Evolutionary conservation across 2,113 vertebrate species (phyloP).

Genomic region (Vidua macroura): DNA sequence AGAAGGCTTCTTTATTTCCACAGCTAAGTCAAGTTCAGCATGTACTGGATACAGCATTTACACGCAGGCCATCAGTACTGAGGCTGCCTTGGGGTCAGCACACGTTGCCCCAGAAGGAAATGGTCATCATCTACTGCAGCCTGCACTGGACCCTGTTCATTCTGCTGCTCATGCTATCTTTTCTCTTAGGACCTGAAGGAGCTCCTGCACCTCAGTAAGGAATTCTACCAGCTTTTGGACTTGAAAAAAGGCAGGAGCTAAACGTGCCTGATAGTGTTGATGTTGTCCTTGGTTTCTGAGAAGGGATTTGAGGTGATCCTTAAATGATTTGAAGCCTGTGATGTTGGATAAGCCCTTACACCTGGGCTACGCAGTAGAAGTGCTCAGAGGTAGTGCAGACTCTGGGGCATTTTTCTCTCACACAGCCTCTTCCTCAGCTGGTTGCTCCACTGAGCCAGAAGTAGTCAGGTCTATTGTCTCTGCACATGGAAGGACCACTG

Average conservation of each 20-base stretch:
- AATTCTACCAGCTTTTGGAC: neutral
- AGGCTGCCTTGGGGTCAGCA: neutral
- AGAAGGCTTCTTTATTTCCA: neutral
- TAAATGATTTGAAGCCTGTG: neutral
- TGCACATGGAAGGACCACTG: accelerated
- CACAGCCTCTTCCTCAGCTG: neutral
- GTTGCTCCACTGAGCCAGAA: neutral
- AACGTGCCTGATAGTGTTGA: neutral
- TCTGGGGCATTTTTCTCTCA: neutral
- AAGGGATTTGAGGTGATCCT: neutral
- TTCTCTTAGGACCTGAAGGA: neutral
- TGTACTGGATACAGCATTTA: neutral
- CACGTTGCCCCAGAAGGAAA: neutral
- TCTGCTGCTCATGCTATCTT: neutral
- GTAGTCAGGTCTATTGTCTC: too few relatives aligned
- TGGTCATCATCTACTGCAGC: accelerated
- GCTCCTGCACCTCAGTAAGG: neutral
- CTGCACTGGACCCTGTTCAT: neutral
- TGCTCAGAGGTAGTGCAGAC: neutral
- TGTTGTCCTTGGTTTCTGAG: neutral
- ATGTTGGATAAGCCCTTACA: neutral
- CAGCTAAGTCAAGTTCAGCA: neutral
- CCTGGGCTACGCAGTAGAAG: neutral
- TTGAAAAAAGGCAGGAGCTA: neutral
- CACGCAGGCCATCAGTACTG: neutral